A percentile compares a stretch with the other conserved stretches of the same genome.
Conservation (phyloP, 2,113 vertebrate genomes). For the Laticauda colubrina region DNA sequence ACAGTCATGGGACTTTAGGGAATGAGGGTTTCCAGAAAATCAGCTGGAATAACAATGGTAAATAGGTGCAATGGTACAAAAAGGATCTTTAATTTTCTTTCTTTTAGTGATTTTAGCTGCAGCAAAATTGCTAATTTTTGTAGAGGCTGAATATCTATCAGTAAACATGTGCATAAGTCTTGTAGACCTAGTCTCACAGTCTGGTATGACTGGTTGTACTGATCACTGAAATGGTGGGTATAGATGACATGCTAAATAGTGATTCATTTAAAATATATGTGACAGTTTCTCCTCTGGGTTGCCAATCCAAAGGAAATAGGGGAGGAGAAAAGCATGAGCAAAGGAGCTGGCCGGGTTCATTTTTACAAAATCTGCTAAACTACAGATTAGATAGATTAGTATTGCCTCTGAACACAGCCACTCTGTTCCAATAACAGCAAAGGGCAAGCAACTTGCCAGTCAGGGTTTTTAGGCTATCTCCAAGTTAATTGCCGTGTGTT, state of each 20-base stretch:
- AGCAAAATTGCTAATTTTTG: not conserved
- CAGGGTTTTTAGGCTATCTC: not conserved
- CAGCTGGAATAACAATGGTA: not conserved
- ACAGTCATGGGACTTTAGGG: not conserved
- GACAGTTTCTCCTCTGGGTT: not conserved
- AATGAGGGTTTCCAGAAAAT: not conserved
- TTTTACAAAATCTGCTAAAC: not conserved
- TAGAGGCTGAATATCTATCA: not conserved
- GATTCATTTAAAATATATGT: not conserved
- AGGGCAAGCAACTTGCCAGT: not conserved
- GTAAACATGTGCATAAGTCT: not conserved
- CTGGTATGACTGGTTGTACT: not conserved
- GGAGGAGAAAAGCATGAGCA: too few species aligned
- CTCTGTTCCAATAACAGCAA: not conserved
- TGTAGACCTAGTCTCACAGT: not conserved
- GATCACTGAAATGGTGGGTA: not conserved
- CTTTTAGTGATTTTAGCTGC: not conserved
- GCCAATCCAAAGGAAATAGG: not conserved
- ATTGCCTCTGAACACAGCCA: not conserved
- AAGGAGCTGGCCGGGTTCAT: not conserved
- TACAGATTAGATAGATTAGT: not conserved
- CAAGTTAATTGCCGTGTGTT: not conserved
- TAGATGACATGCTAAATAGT: not conserved
- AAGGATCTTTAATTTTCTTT: not conserved
- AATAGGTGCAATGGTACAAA: not conserved